Percentiles rank a stretch among this genome's conserved stretches.
Evolutionary conservation across 2,113 vertebrate species (phyloP).

Genomic region (Ovis canadensis): DNA sequence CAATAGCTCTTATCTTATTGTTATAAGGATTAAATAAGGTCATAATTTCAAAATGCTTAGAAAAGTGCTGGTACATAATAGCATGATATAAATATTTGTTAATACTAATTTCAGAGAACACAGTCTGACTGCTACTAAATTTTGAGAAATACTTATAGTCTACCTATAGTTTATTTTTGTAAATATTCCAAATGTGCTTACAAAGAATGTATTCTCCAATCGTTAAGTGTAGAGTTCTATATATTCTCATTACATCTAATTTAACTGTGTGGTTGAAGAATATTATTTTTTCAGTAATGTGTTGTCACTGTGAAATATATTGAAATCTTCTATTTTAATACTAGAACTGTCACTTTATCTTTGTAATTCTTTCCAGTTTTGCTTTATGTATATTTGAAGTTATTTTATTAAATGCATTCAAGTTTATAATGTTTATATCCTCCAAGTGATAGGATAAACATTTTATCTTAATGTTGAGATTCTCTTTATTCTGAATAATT

Average conservation of each 20-base stretch:
- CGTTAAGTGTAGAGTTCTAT: background rate
- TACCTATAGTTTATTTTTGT: background rate
- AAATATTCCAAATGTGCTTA: background rate
- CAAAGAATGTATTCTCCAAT: background rate
- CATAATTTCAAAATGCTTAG: background rate
- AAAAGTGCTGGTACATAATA: background rate
- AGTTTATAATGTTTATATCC: background rate
- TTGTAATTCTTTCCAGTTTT: background rate
- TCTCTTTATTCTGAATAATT: background rate
- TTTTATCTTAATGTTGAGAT: background rate
- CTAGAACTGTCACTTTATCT: background rate
- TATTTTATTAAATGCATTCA: background rate
- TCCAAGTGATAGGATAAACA: background rate
- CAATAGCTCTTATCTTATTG: background rate
- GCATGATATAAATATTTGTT: background rate
- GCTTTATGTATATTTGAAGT: background rate
- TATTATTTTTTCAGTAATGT: background rate
- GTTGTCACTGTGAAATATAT: background rate
- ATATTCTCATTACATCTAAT: background rate
- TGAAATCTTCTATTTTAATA: background rate
- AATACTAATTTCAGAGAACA: background rate
- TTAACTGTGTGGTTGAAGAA: background rate
- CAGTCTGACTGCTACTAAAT: background rate
- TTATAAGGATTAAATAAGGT: background rate
- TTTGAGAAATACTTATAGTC: background rate